A percentile compares a stretch with the other conserved stretches of the same genome.
These are phyloP conservation scores for Virgularia gustaviana DNA, from an alignment of 92 coral and sea anemone species.

Conservation along the genomic window DNA sequence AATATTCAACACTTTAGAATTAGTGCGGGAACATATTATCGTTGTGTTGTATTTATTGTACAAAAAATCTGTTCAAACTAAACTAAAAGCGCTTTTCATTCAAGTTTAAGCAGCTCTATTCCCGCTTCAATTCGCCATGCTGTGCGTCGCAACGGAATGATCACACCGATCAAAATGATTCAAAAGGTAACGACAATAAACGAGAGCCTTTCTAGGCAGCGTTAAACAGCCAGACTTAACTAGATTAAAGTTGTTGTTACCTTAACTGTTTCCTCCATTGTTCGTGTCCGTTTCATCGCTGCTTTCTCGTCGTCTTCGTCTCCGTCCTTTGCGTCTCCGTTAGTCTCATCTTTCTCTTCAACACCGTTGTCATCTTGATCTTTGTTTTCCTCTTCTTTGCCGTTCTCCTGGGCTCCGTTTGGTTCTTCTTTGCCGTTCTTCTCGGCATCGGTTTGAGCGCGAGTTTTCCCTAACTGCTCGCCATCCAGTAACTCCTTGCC, in stretches of 20 bases:
- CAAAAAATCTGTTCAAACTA: too few species aligned
- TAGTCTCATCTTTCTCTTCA: conserved; percentile 67
- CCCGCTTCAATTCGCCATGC: not conserved
- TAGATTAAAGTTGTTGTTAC: conserved; percentile 28
- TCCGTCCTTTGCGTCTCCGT: conserved; percentile 54
- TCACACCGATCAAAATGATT: not conserved
- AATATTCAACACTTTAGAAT: too few species aligned
- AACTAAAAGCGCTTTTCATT: not conserved
- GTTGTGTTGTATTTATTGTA: too few species aligned
- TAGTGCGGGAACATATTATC: too few species aligned
- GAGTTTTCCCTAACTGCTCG: conserved; percentile 86
- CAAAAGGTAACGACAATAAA: not conserved
- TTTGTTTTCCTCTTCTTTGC: conserved; percentile 39
- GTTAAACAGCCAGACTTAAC: not conserved
- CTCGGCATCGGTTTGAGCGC: conserved; percentile 75
- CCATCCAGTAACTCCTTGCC: conserved; percentile 85
- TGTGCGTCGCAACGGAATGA: not conserved
- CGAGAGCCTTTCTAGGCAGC: not conserved
- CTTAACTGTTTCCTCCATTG: conserved; percentile 85
- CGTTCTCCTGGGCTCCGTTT: conserved; percentile 36
- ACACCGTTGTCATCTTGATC: conserved; percentile 56
- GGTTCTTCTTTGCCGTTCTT: conserved; percentile 44
- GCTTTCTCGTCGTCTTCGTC: conserved; percentile 79
- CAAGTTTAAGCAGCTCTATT: too few species aligned
- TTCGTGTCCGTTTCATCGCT: conserved; percentile 81